Evolutionary conservation across 2,888 invertebrate genomes (phyloP).

Genomic region (Meteorus colon): DNA sequence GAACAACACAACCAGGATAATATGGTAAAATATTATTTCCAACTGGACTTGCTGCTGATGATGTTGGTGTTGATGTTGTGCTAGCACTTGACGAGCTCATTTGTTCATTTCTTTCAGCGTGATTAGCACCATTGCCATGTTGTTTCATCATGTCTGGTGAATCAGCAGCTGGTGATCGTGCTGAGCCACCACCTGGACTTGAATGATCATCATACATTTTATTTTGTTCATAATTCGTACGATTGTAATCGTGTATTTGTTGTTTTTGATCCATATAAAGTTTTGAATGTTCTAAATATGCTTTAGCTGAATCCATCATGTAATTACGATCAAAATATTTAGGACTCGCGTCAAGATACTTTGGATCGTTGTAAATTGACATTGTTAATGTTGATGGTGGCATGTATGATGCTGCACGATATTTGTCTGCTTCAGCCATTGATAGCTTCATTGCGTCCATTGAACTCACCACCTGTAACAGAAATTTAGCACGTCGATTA

Average conservation of each 20-base stretch:
- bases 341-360: slow-evolving; percentile 77
- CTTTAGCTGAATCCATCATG: slow-evolving; percentile 83
- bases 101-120: slow-evolving; percentile 67
- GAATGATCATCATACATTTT: slow-evolving; percentile 77
- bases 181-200: slow-evolving; percentile 73
- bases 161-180: slow-evolving; percentile 74
- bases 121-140: slow-evolving; percentile 38
- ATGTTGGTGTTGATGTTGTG: slow-evolving; percentile 77
- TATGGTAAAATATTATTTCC: slow-evolving; percentile 70
- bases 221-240: slow-evolving; percentile 80
- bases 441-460: slow-evolving; percentile 88
- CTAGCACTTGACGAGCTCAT: slow-evolving; percentile 67
- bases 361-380: slow-evolving; percentile 85
- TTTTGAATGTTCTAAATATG: slow-evolving; percentile 81
- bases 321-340: slow-evolving; percentile 80
- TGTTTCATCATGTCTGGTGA: slow-evolving; percentile 70
- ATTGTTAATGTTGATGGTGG: slow-evolving; percentile 78
- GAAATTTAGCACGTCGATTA: slow-evolving; percentile 38
- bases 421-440: slow-evolving; percentile 83
- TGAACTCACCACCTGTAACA: slow-evolving; percentile 82
- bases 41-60: slow-evolving; percentile 77
- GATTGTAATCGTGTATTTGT: slow-evolving; percentile 79
- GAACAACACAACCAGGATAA: slow-evolving; percentile 69
- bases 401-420: slow-evolving; percentile 82
- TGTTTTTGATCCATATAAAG: slow-evolving; percentile 83